A percentile compares a stretch with the other conserved stretches of the same genome.
phyloP scores from a whole-genome alignment of 2,797 vertebrate genomes.

The Paedocypris micromegethes region DNA sequence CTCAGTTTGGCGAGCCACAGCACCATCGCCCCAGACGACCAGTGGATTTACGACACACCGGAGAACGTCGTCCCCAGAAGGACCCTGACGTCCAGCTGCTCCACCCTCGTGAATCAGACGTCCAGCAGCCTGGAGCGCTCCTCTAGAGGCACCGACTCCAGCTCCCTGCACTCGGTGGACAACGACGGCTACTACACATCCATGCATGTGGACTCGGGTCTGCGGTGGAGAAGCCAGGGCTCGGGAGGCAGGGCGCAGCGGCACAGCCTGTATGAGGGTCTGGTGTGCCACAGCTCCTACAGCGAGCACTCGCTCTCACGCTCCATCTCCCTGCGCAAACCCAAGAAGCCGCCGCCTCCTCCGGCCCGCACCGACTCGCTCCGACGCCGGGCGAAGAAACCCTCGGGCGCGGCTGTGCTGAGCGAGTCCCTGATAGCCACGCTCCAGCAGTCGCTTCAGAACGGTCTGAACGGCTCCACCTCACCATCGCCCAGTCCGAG shows the following conservation, averaged over 20 bases:
- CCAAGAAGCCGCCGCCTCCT: slow-evolving; percentile 87
- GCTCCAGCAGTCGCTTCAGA: slow-evolving; percentile 86
- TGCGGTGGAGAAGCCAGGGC: slow-evolving; percentile 65
- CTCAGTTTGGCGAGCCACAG: slow-evolving; percentile 61
- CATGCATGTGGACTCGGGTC: slow-evolving; percentile 73
- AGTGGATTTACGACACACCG: slow-evolving; percentile 74
- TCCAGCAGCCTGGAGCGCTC: slow-evolving; percentile 80
- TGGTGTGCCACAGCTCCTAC: slow-evolving; percentile 62
- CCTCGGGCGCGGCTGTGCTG: slow-evolving; percentile 62
- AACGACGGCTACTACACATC: slow-evolving; percentile 81
- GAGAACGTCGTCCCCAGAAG: slow-evolving; percentile 70
- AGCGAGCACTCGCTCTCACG: slow-evolving; percentile 79
- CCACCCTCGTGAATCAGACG: slow-evolving; percentile 78
- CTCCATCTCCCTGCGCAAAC: slow-evolving; percentile 90
- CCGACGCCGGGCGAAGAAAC: slow-evolving; percentile 73
- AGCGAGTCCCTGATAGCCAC: slow-evolving; percentile 87
- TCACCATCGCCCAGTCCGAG: slow-evolving; percentile 90
- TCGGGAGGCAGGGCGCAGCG: slow-evolving; percentile 65
- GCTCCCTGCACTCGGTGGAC: slow-evolving; percentile 83
- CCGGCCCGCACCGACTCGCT: slow-evolving; percentile 93
- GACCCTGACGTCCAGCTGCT: slow-evolving; percentile 73
- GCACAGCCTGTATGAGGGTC: slow-evolving; percentile 84
- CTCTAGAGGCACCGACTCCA: slow-evolving; percentile 71
- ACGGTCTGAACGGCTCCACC: slow-evolving; percentile 76
- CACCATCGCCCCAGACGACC: slow-evolving; percentile 58